Percentiles rank a stretch among this genome's conserved stretches.
Conservation (phyloP, 1,140 invertebrate species). For the Apis mellifera region DNA sequence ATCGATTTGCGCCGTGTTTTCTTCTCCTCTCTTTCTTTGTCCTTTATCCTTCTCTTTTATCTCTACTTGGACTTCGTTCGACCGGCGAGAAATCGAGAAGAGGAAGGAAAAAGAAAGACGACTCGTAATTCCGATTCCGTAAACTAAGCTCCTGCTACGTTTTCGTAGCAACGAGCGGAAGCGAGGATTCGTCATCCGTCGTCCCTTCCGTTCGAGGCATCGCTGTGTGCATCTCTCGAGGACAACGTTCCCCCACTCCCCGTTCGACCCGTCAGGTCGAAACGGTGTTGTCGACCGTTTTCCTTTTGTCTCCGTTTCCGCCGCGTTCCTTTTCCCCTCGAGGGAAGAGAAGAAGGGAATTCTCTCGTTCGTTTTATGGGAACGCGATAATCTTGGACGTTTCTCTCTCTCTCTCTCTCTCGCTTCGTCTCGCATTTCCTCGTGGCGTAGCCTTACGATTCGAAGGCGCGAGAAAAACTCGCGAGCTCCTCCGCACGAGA, state of each 20-base stretch:
- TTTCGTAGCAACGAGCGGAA: conserved; percentile 9
- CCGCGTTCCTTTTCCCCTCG: conserved; percentile 9
- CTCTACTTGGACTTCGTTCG: too few relatives aligned
- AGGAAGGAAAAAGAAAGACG: too few relatives aligned
- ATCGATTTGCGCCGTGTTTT: conserved; percentile 49
- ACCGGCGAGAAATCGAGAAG: too few relatives aligned
- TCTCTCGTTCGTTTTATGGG: conserved; percentile 35
- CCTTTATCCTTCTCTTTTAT: too few relatives aligned
- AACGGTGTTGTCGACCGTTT: not conserved
- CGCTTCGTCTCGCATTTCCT: conserved; percentile 30
- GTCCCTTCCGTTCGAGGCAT: not conserved
- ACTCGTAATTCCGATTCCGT: not conserved
- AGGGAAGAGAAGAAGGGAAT: too few relatives aligned
- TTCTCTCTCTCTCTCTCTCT: not conserved
- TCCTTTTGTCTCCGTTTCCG: conserved; percentile 44
- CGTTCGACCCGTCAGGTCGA: not conserved
- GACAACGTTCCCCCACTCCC: not conserved
- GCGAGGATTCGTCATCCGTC: conserved; percentile 22
- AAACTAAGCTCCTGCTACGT: too few relatives aligned
- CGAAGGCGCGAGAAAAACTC: conserved; percentile 39
- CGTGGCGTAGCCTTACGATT: conserved; percentile 1
- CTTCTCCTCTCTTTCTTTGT: not conserved
- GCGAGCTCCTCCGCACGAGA: conserved; percentile 18
- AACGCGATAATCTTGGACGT: conserved; percentile 45
- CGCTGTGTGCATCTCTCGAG: conserved; percentile 6